Evolutionary conservation across 2,888 invertebrate species (phyloP).

Genomic region (Heliothis peltigera): DNA sequence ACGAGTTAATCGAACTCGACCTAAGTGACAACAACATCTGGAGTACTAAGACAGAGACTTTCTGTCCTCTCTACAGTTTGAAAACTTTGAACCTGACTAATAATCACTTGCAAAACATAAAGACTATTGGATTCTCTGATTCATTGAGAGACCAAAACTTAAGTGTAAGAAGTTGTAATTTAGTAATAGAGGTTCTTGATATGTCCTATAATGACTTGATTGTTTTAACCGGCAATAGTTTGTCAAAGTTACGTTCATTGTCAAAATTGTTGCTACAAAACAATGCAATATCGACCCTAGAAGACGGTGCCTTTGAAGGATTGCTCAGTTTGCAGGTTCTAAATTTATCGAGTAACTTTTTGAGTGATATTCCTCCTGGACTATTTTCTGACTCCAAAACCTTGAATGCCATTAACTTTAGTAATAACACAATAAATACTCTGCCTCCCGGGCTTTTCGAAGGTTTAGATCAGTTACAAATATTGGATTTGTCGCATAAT

Average conservation of each 20-base stretch:
- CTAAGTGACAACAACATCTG: conserved; percentile 94
- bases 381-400: conserved; percentile 92
- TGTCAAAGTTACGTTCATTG: conserved; percentile 92
- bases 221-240: conserved; percentile 92
- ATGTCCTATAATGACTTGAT: conserved; percentile 93
- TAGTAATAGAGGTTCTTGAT: conserved; percentile 92
- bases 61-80: conserved; percentile 93
- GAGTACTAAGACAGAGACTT: conserved; percentile 92
- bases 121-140: conserved; percentile 93
- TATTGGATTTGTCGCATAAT: conserved; percentile 93
- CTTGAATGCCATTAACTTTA: conserved; percentile 92
- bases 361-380: conserved; percentile 93
- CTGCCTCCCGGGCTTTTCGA: conserved; percentile 93
- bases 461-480: conserved; percentile 92
- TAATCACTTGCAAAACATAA: conserved; percentile 94
- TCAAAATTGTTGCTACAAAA: conserved; percentile 92
- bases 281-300: conserved; percentile 93
- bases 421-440: conserved; percentile 94
- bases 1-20: conserved; percentile 92
- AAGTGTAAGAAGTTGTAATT: conserved; percentile 92
- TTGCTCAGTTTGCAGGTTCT: conserved; percentile 92
- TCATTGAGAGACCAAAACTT: conserved; percentile 90
- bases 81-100: conserved; percentile 92
- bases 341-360: conserved; percentile 94
- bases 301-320: conserved; percentile 93